Conservation (phyloP, 1,140 invertebrate species). For the Helicorthomorpha holstii region DNA sequence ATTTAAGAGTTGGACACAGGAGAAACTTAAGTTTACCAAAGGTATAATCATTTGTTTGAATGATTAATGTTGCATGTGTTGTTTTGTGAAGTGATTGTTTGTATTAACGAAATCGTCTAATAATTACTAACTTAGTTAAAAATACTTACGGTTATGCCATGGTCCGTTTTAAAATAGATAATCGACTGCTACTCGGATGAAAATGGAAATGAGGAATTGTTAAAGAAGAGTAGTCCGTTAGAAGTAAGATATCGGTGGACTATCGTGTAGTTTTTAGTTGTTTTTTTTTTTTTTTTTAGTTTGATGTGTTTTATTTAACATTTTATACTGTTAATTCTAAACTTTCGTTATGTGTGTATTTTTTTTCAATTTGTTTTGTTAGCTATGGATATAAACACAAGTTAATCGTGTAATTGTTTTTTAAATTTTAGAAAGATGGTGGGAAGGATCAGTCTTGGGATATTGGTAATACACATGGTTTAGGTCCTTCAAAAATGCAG, state of each 20-base stretch:
- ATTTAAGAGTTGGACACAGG: conserved; percentile 14
- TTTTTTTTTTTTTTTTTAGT: too few relatives aligned
- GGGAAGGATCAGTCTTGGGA: too few relatives aligned
- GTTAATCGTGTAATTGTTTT: too few relatives aligned
- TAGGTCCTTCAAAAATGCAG: too few relatives aligned
- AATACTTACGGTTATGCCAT: neutral
- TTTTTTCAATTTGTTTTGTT: neutral
- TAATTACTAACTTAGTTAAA: neutral
- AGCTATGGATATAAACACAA: too few relatives aligned
- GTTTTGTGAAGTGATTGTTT: neutral
- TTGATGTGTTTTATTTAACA: too few relatives aligned
- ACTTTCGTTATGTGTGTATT: too few relatives aligned
- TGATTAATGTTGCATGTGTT: neutral
- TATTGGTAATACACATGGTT: too few relatives aligned
- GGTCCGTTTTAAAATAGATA: neutral
- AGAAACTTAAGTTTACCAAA: conserved; percentile 17
- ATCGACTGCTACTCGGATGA: neutral
- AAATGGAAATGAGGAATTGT: neutral
- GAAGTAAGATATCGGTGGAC: neutral
- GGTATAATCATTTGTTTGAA: conserved; percentile 4
- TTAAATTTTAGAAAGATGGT: too few relatives aligned
- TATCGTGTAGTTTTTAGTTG: too few relatives aligned
- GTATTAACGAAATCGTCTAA: neutral
- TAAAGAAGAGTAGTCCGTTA: neutral
- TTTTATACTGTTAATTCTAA: too few relatives aligned